These are phyloP conservation scores for Orchesella flavescens DNA, from an alignment of 2,888 invertebrate species.

Conservation along the genomic window DNA sequence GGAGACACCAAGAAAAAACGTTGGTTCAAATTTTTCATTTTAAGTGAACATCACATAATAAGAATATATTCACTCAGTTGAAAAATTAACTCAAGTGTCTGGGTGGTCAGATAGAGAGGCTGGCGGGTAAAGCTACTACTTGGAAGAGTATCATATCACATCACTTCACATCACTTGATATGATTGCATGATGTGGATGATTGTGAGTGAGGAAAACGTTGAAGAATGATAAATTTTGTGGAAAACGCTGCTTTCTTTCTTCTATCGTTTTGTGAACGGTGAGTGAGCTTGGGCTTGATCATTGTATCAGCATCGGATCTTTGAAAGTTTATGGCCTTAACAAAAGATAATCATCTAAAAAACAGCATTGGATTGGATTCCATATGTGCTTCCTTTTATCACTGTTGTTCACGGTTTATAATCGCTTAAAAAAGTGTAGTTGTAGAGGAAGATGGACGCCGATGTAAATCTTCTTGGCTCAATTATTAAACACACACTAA, in stretches of 20 bases:
- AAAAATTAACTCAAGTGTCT: constrained; percentile 49
- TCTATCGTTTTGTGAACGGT: background rate
- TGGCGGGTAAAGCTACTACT: constrained; percentile 41
- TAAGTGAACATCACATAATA: too few relatives aligned
- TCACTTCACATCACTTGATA: background rate
- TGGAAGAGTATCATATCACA: constrained; percentile 37
- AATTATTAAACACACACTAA: constrained; percentile 15
- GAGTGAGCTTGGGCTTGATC: background rate
- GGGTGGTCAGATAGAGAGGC: constrained; percentile 44
- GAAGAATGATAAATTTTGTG: constrained; percentile 29
- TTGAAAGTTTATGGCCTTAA: too few relatives aligned
- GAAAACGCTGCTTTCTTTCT: constrained; percentile 11
- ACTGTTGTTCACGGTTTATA: too few relatives aligned
- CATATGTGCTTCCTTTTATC: too few relatives aligned
- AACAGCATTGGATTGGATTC: too few relatives aligned
- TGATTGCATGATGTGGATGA: background rate
- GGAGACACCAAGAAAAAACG: constrained; percentile 39
- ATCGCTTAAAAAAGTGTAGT: too few relatives aligned
- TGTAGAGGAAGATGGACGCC: too few relatives aligned
- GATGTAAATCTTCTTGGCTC: background rate
- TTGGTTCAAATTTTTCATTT: background rate
- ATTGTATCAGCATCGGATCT: too few relatives aligned
- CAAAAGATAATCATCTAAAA: too few relatives aligned
- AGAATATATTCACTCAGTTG: too few relatives aligned
- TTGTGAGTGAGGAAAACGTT: background rate